Conservation (phyloP, 2,888 invertebrate species). For the Silvanus unidentatus region DNA sequence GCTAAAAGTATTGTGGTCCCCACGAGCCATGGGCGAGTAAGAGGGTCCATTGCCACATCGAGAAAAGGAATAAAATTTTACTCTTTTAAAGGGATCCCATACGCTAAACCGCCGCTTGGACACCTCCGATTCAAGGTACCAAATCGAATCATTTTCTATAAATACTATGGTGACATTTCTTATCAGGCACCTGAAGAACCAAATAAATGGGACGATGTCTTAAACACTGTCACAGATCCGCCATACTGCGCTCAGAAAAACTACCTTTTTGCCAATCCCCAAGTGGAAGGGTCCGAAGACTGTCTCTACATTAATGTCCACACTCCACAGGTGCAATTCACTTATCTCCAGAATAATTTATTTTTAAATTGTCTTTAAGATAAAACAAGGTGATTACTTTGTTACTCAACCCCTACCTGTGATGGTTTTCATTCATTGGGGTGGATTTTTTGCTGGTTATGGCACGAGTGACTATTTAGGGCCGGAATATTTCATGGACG, state of each 20-base stretch:
- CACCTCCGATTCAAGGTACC: constrained; percentile 29
- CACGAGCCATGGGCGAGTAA: constrained; percentile 17
- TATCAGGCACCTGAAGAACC: constrained; percentile 34
- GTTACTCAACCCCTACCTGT: constrained; percentile 39
- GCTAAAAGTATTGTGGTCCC: too few species aligned
- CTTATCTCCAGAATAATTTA: not conserved
- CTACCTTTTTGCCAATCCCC: constrained; percentile 30
- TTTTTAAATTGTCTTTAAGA: not conserved
- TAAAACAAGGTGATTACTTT: too few species aligned
- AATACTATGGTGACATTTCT: constrained; percentile 4
- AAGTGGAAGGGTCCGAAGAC: constrained; percentile 45
- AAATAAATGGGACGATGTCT: constrained; percentile 30
- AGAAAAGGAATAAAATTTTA: constrained; percentile 19
- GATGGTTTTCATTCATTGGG: constrained; percentile 51
- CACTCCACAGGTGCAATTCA: constrained; percentile 36
- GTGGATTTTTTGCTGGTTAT: constrained; percentile 49
- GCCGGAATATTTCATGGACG: constrained; percentile 50
- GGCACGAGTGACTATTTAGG: constrained; percentile 44
- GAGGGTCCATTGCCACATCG: constrained; percentile 19
- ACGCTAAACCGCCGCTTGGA: constrained; percentile 29
- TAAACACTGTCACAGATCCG: constrained; percentile 37
- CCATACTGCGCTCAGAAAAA: constrained; percentile 48
- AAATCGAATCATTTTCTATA: too few species aligned
- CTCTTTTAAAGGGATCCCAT: constrained; percentile 30
- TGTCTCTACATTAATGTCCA: constrained; percentile 50